Conservation (phyloP, 2,113 vertebrate genomes). For the Noturus placidus region DNA sequence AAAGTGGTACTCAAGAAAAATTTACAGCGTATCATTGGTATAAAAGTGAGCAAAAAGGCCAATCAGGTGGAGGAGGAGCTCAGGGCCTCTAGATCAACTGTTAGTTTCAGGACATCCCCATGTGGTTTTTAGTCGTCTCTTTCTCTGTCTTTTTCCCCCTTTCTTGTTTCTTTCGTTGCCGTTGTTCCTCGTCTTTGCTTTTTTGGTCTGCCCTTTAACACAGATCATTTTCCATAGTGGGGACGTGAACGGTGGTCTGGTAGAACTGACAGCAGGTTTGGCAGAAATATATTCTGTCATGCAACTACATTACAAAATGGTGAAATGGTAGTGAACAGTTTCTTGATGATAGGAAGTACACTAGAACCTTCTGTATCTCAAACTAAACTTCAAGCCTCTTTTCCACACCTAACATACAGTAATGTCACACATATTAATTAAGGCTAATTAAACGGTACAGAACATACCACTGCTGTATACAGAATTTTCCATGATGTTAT, state of each 20-base stretch:
- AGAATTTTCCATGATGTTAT: slow-evolving; percentile 16
- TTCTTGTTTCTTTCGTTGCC: slow-evolving; percentile 9
- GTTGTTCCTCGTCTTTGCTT: slow-evolving; percentile 11
- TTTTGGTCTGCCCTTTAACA: slow-evolving; percentile 42
- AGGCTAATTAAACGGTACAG: background rate
- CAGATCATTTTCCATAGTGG: background rate
- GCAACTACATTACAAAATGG: background rate
- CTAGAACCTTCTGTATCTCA: background rate
- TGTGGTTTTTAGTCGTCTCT: slow-evolving; percentile 42
- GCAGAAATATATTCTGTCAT: background rate
- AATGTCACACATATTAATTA: background rate
- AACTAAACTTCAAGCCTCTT: background rate
- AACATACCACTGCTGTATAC: background rate
- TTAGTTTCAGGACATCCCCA: slow-evolving; percentile 65
- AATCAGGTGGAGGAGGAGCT: slow-evolving; percentile 31
- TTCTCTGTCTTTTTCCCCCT: slow-evolving; percentile 23
- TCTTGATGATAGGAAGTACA: background rate
- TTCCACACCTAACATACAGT: background rate
- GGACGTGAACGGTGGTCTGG: background rate
- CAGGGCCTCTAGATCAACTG: slow-evolving; percentile 34
- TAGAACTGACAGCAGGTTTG: background rate
- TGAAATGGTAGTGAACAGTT: background rate
- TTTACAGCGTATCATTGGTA: slow-evolving; percentile 28
- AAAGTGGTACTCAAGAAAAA: slow-evolving; percentile 9
- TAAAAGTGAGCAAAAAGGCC: slow-evolving; percentile 42